Conservation (phyloP, 1,140 invertebrate species). For the Neodiprion fabricii region DNA sequence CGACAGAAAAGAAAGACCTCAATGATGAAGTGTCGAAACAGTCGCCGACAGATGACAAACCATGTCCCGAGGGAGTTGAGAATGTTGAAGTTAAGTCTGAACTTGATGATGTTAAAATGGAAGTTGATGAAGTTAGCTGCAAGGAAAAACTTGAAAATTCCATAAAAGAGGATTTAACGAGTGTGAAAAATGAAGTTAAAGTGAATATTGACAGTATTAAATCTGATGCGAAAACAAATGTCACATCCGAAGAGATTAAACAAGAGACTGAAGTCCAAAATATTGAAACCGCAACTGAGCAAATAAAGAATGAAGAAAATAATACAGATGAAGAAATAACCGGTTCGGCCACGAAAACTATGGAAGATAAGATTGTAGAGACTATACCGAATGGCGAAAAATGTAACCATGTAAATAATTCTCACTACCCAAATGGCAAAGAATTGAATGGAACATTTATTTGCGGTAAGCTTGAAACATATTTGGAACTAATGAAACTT, state of each 20-base stretch:
- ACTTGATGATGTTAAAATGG: background rate
- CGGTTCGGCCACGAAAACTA: slow-evolving; percentile 39
- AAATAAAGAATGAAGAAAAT: slow-evolving; percentile 45
- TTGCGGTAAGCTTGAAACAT: slow-evolving; percentile 39
- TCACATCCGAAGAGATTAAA: slow-evolving; percentile 56
- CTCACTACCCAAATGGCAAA: slow-evolving; percentile 51
- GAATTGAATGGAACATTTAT: slow-evolving; percentile 58
- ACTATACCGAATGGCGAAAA: slow-evolving; percentile 56
- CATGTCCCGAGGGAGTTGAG: slow-evolving; percentile 48
- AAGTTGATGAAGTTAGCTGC: slow-evolving; percentile 40
- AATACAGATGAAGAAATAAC: slow-evolving; percentile 32
- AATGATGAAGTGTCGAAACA: slow-evolving; percentile 59
- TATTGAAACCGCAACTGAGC: slow-evolving; percentile 45
- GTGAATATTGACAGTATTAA: slow-evolving; percentile 50
- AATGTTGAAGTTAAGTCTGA: slow-evolving; percentile 39
- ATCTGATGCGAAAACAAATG: slow-evolving; percentile 54
- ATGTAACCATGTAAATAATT: slow-evolving; percentile 54
- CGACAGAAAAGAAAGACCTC: slow-evolving; percentile 60
- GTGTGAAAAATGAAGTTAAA: slow-evolving; percentile 33
- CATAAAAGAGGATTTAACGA: slow-evolving; percentile 36
- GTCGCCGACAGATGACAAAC: slow-evolving; percentile 63
- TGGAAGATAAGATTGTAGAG: slow-evolving; percentile 52
- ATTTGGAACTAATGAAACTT: no score
- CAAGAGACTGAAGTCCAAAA: slow-evolving; percentile 52
- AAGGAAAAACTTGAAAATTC: slow-evolving; percentile 49